Evolutionary conservation across 1,140 invertebrate genomes (phyloP).

Genomic region (Bactericera cockerelli): DNA sequence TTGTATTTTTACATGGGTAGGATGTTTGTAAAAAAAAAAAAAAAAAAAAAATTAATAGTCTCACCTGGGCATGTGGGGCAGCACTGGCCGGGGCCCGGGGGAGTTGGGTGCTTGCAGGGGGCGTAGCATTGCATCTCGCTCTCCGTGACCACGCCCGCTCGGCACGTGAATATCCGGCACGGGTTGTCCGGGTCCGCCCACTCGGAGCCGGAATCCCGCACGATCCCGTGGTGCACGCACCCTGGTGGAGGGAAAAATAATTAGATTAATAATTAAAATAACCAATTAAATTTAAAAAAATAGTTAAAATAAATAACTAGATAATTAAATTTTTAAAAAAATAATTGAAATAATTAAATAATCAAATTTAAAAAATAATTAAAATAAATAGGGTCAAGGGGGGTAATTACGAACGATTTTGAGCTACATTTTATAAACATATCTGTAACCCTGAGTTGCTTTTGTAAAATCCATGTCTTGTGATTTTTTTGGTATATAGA

Average conservation of each 20-base stretch:
- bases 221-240: slow-evolving; percentile 52
- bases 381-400: too few relatives aligned
- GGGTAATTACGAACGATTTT: too few relatives aligned
- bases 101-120: slow-evolving; percentile 52
- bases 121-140: slow-evolving; percentile 60
- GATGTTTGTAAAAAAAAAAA: too few relatives aligned
- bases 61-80: slow-evolving; percentile 65
- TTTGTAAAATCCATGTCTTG: too few relatives aligned
- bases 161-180: slow-evolving; percentile 52
- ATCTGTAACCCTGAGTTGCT: too few relatives aligned
- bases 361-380: slow-evolving; percentile 5
- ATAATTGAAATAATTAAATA: slow-evolving; percentile 3
- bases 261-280: background rate
- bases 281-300: background rate
- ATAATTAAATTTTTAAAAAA: background rate
- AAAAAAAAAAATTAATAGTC: too few relatives aligned
- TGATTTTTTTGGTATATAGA: too few relatives aligned
- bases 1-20: too few relatives aligned
- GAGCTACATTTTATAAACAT: too few relatives aligned
- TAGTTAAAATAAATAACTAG: background rate
- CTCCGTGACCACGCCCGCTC: slow-evolving; percentile 68
- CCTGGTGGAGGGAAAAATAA: slow-evolving; percentile 33
- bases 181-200: slow-evolving; percentile 54
- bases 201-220: slow-evolving; percentile 55
- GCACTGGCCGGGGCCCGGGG: slow-evolving; percentile 55